These are phyloP conservation scores for Drosophila burlai DNA, from an alignment of 1,140 invertebrate species.

Conservation along the genomic window DNA sequence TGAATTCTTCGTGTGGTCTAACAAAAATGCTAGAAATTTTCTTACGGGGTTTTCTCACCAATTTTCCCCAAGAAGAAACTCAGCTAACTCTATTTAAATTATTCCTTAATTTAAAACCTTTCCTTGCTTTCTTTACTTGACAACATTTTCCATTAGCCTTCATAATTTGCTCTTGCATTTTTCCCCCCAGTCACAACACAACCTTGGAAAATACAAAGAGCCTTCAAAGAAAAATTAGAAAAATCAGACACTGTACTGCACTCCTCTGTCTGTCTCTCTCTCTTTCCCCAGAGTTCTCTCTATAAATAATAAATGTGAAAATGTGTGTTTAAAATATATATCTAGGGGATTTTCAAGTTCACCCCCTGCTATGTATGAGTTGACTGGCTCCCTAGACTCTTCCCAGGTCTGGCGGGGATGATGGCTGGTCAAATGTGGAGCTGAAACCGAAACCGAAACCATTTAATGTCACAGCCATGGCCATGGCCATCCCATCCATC, in stretches of 20 bases:
- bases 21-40: not conserved
- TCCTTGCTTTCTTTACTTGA: not conserved
- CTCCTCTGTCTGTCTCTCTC: not conserved
- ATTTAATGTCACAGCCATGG: conserved; percentile 27
- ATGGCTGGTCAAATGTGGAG: conserved; percentile 53
- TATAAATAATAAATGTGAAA: conserved; percentile 51
- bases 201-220: conserved; percentile 10
- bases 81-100: not conserved
- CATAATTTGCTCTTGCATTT: not conserved
- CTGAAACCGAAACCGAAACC: conserved; percentile 31
- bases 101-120: not conserved
- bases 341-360: conserved; percentile 73
- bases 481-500: conserved; percentile 5
- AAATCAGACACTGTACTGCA: not conserved
- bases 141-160: not conserved
- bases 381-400: conserved; percentile 2
- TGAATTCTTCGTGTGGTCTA: no score
- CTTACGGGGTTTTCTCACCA: not conserved
- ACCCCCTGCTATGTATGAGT: conserved; percentile 64
- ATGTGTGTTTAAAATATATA: conserved; percentile 55
- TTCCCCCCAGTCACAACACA: not conserved
- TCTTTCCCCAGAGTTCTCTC: not conserved
- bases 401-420: conserved; percentile 8
- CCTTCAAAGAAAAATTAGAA: not conserved
- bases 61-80: not conserved